Base-by-base conservation (phyloP, 2,797 vertebrate genomes). In the Simalia tracyae region DNA sequence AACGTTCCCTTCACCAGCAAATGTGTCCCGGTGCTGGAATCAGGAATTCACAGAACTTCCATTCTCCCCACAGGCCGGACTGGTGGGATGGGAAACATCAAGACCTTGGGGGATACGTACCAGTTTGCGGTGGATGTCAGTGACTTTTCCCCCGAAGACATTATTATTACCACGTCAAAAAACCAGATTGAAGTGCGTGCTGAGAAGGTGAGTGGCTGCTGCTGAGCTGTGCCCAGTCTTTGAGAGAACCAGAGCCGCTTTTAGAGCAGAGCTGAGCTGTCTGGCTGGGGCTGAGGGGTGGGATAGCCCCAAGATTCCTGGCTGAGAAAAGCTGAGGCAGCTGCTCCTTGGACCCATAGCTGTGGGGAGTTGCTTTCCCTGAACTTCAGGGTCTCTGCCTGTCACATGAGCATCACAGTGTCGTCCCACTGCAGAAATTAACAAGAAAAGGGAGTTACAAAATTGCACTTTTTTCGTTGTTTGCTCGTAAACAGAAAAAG, bases 71-170 rank as follows among this genome's bases (percentile, higher is more conserved):
- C 95, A 97, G 98, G 97, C 92, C 94, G 96, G 76, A 93, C 97
- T 2, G 97, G 97, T 81, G 97, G 95, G 19, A 96, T 96, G 0
- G 98, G 98, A 50, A 97, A 97, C 9, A 97, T 98, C 93, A 98
- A 98, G 97, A 97, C 98, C 7, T 72, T 98, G 3, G 98, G 98
- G 92, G 97, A 99, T 56, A 97, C 97, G 19, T 98, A 99, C 61
- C 98, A 98, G 97, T 99, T 99, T 95, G 98, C 98, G 0, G 98
- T 99, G 84, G 98, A 99, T 0, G 98, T 99, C 95, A 98, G 98
- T 0, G 98, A 98, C 94, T 99, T 99, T 94, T 98, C 98, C 50
- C 98, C 98, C 0, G 98, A 99, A 93, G 98, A 99, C 93, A 98
- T 99, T 90, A 98, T 99, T 0, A 97, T 99, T 94, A 99, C 98